Percentiles rank a stretch among this genome's conserved stretches.
Conservation (phyloP, 2,797 vertebrate species). For the Malurus leucopterus region DNA sequence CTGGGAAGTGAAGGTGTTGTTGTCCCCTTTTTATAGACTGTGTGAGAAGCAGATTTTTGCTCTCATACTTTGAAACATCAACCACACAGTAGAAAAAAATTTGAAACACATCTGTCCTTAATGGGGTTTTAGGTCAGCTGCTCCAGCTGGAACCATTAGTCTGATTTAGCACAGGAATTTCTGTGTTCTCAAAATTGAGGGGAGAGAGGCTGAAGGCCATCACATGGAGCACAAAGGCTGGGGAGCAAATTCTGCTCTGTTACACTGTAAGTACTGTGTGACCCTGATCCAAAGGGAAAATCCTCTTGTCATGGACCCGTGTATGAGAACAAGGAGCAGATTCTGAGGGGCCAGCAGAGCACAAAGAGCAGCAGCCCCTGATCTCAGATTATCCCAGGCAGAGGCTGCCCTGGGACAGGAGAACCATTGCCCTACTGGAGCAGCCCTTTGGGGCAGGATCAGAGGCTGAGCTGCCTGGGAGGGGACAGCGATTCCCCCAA, state of each 20-base stretch:
- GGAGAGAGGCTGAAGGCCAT: neutral
- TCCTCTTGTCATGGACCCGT: neutral
- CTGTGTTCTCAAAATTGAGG: neutral
- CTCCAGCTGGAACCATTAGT: neutral
- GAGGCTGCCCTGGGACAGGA: neutral
- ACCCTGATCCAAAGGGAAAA: neutral
- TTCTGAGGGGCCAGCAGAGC: neutral
- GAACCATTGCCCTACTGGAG: neutral
- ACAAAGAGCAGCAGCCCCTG: accelerated
- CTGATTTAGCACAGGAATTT: neutral
- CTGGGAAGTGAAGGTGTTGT: neutral
- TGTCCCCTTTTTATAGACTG: neutral
- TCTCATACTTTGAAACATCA: neutral
- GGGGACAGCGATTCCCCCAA: accelerated
- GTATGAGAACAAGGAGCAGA: neutral
- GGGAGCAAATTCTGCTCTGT: neutral
- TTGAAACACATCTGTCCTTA: neutral
- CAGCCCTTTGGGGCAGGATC: neutral
- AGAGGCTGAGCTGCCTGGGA: neutral
- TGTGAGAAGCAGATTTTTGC: neutral
- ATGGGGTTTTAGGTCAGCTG: neutral
- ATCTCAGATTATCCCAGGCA: neutral
- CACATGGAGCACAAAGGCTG: neutral
- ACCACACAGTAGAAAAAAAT: neutral
- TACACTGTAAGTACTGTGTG: neutral